Evolutionary conservation across 2,888 invertebrate species (phyloP).

Genomic region (Thelaira solivaga): DNA sequence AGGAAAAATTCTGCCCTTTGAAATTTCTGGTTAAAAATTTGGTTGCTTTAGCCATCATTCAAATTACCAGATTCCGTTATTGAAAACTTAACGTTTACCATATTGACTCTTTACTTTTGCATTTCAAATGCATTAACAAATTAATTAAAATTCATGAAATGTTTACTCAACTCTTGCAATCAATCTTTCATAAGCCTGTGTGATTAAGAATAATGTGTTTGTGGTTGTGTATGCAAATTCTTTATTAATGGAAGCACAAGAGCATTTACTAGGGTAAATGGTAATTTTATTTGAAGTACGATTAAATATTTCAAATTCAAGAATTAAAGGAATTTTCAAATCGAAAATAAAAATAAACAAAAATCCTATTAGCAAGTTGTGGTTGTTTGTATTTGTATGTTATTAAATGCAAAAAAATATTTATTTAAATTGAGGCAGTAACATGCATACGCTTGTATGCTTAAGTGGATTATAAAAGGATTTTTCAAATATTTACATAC

Average conservation of each 20-base stretch:
- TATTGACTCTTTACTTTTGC: background rate
- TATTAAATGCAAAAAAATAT: too few species aligned
- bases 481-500: constrained; percentile 24
- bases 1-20: too few species aligned
- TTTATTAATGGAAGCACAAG: constrained; percentile 41
- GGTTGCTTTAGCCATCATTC: too few species aligned
- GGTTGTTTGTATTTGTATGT: too few species aligned
- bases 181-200: background rate
- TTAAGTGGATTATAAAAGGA: constrained; percentile 7
- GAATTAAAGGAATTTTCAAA: background rate
- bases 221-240: background rate
- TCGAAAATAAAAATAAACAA: too few species aligned
- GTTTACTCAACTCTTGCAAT: background rate
- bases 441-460: too few species aligned
- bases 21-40: too few species aligned
- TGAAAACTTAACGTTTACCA: too few species aligned
- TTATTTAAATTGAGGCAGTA: too few species aligned
- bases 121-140: background rate
- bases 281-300: constrained; percentile 10
- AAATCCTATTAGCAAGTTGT: too few species aligned
- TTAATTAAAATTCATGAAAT: background rate
- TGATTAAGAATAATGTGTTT: background rate
- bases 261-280: constrained; percentile 25
- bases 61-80: too few species aligned
- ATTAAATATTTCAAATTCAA: too few species aligned